Percentiles rank a stretch among this genome's conserved stretches.
These are phyloP conservation scores for Theocolax elegans DNA, from an alignment of 1,140 invertebrate species.

Conservation along the genomic window DNA sequence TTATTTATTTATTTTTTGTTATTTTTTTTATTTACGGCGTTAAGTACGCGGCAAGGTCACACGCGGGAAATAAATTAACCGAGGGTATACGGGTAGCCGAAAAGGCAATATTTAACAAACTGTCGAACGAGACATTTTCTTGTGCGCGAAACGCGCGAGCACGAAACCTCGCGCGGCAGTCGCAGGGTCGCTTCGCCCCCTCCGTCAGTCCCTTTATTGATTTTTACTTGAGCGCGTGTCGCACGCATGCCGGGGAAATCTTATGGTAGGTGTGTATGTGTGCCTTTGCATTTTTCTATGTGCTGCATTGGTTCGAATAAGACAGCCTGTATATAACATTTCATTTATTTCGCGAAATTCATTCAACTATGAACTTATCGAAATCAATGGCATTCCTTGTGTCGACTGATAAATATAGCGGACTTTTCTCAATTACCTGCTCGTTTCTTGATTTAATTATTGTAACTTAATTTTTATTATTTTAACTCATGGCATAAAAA, in stretches of 20 bases:
- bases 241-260: neutral
- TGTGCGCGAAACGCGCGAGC: constrained; percentile 1
- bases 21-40: neutral
- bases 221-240: constrained; percentile 39
- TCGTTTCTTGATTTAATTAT: too few species aligned
- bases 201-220: constrained; percentile 54
- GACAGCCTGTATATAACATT: too few species aligned
- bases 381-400: too few species aligned
- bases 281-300: too few species aligned
- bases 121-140: constrained; percentile 49
- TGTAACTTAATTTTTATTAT: too few species aligned
- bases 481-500: too few species aligned
- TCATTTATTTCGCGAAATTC: too few species aligned
- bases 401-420: too few species aligned
- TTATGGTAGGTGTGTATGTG: constrained; percentile 20
- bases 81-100: neutral
- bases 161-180: constrained; percentile 28
- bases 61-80: neutral
- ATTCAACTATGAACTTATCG: too few species aligned
- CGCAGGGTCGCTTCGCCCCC: constrained; percentile 53
- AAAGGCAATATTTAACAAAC: neutral
- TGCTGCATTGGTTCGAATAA: too few species aligned
- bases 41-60: neutral
- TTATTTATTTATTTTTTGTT: neutral
- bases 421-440: too few species aligned